Evolutionary conservation across 2,113 vertebrate species (phyloP).

Genomic region (Sylvicapra grimmia): DNA sequence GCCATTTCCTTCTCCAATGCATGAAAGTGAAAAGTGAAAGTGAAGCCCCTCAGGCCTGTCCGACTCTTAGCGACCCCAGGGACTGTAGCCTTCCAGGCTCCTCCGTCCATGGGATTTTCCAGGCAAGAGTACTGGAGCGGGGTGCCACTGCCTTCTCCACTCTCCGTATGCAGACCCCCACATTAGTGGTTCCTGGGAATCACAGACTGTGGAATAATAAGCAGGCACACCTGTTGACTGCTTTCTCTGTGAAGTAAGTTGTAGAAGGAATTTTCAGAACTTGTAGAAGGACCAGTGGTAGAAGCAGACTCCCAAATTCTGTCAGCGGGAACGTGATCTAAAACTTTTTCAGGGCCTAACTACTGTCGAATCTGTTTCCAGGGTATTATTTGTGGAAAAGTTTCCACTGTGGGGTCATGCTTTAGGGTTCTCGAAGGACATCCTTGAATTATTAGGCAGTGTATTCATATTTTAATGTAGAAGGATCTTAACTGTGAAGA

Average conservation of each 20-base stretch:
- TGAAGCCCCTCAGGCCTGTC: too few species aligned
- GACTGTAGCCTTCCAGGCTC: too few species aligned
- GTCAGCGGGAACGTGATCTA: not conserved
- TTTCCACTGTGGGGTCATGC: not conserved
- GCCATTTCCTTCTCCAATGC: too few species aligned
- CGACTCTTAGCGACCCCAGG: accelerated
- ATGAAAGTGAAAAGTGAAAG: too few species aligned
- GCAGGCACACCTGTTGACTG: not conserved
- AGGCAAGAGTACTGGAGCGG: not conserved
- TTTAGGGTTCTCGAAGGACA: not conserved
- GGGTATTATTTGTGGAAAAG: not conserved
- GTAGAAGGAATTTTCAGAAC: not conserved
- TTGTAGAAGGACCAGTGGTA: not conserved
- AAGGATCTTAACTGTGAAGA: not conserved
- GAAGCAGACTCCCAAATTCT: not conserved
- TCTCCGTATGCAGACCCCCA: not conserved
- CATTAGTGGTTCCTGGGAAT: not conserved
- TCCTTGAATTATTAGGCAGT: not conserved
- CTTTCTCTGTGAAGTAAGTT: not conserved
- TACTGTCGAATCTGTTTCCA: not conserved
- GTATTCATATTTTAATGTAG: not conserved
- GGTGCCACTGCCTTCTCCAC: not conserved
- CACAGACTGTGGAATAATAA: not conserved
- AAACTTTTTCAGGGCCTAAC: not conserved
- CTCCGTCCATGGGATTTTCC: too few species aligned